Conservation (phyloP, 2,888 invertebrate genomes). For the Caradrina kadenii region DNA sequence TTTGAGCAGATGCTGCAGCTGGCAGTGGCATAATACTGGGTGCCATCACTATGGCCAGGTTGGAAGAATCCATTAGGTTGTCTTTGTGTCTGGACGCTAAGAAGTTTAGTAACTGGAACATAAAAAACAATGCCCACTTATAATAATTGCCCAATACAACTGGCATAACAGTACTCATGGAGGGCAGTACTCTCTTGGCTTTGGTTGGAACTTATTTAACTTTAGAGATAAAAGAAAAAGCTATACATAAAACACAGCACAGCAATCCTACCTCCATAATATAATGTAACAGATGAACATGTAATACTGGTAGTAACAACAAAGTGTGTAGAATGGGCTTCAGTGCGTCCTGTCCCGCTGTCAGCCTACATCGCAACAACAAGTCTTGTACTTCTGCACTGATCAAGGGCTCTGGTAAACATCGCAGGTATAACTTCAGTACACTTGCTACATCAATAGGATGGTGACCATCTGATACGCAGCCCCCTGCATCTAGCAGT, state of each 20-base stretch:
- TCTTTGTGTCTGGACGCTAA: slow-evolving; percentile 92
- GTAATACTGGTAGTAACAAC: slow-evolving; percentile 93
- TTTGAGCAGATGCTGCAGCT: slow-evolving; percentile 91
- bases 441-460: slow-evolving; percentile 96
- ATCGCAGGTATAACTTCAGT: slow-evolving; percentile 95
- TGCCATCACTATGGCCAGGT: slow-evolving; percentile 96
- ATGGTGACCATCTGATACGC: slow-evolving; percentile 93
- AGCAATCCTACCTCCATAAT: slow-evolving; percentile 92
- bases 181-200: no score
- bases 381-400: slow-evolving; percentile 94
- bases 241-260: not conserved
- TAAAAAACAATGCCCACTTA: not conserved
- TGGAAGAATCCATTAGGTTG: slow-evolving; percentile 96
- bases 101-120: slow-evolving; percentile 92
- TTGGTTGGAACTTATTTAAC: no score
- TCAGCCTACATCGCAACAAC: slow-evolving; percentile 92
- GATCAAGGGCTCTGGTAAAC: slow-evolving; percentile 96
- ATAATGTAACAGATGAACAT: slow-evolving; percentile 95
- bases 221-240: not conserved
- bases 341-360: slow-evolving; percentile 90
- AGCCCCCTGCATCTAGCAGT: slow-evolving; percentile 93
- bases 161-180: no score
- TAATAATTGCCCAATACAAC: not conserved
- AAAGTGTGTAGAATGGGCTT: slow-evolving; percentile 93
- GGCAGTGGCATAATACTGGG: slow-evolving; percentile 96